Evolutionary conservation across 2,113 vertebrate species (phyloP).

Genomic region (Mirza zaza): DNA sequence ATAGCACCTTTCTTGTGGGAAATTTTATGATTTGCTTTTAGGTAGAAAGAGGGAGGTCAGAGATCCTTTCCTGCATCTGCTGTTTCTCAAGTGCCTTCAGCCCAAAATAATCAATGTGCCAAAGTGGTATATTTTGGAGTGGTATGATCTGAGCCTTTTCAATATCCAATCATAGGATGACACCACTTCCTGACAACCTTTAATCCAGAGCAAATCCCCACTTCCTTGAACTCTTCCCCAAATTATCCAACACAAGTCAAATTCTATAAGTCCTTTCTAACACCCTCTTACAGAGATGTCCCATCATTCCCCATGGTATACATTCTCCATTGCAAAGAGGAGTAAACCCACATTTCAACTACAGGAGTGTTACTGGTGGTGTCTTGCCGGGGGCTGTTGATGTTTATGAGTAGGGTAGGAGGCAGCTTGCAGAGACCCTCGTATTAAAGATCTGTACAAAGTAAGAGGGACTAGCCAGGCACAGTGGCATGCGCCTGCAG

Average conservation of each 20-base stretch:
- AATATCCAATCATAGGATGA: neutral
- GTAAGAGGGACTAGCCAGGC: neutral
- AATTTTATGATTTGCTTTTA: neutral
- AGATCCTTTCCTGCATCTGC: neutral
- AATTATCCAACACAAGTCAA: neutral
- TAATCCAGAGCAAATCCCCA: constrained; percentile 14
- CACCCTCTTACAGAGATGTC: neutral
- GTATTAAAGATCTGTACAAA: neutral
- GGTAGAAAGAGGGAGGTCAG: neutral
- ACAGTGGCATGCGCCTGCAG: neutral
- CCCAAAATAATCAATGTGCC: neutral
- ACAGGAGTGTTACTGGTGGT: neutral
- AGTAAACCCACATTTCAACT: neutral
- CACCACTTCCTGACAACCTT: neutral
- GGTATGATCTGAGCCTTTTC: neutral
- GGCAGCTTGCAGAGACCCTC: neutral
- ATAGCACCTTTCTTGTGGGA: neutral
- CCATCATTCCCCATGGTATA: neutral
- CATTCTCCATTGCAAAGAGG: neutral
- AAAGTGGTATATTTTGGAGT: neutral
- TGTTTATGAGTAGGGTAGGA: neutral
- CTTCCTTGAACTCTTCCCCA: neutral
- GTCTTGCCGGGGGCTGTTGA: neutral
- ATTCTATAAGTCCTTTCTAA: neutral
- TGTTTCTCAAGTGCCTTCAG: neutral